Base-by-base conservation (phyloP, 1,140 invertebrate species). In the Lethrus apterus region DNA sequence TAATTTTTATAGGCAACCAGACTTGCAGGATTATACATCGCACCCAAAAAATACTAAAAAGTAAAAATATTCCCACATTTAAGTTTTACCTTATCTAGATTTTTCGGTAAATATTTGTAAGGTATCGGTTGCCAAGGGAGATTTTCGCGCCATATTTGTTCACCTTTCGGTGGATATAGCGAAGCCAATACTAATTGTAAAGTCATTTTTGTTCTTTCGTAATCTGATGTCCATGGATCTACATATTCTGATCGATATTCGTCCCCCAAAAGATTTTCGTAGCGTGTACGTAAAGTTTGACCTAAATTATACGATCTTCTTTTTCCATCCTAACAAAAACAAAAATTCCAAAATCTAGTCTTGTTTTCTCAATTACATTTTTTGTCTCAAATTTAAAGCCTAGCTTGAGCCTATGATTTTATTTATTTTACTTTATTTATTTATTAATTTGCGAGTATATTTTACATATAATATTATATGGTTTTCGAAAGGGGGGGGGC, bases 201-300 rank as follows among this genome's bases (percentile, higher is more conserved):
- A 2, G 64, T 62, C 52, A 77, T 75, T 44, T 80, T 64, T 17
- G 80, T 77, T 30, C 81, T 54, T 17, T 75, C 65, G 8, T 69
- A 69, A 47, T 76, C 70, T 0, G 81, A 79, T 29, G 75, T 77
- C 15, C 67, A 64, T 1, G 75, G 67, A 17, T 59, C 57, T 5
- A 81, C 61, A 51, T 73, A 52, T 3, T 63, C 34, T 0, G 59
- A 46, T 15, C 38, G 57, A 33, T 75, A 78, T 1, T 33, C 2
- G 0, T 60, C 47, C 0, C 68, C 69, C 5, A 77, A 44, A 44
- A 75, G 73, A 23, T 59, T 42, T 1, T 51, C 35, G 24, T 76
- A 77, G 2, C 48, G 54, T 2, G 50, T 9, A 3, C 73, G 56
- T 4, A 77, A 50, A 15, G 58, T 50, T 33, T 62, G 44, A 3